Evolutionary conservation across 2,888 invertebrate genomes (phyloP), one percentile per base, ranked within the genome.

Genomic region (Eucriotettix oculatus): DNA sequence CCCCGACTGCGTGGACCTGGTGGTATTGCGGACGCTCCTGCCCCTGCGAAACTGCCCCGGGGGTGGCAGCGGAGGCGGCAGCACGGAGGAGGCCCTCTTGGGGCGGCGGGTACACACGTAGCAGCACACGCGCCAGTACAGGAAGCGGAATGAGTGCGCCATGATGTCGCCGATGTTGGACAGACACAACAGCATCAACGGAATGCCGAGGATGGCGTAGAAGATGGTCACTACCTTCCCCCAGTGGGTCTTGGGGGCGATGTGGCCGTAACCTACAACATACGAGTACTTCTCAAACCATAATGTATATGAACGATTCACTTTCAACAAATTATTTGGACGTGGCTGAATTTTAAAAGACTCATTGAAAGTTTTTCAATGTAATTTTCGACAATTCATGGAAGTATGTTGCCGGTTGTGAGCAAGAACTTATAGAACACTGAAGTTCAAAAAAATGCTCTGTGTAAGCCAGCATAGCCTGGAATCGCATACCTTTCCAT

Each of bases 191-290:
- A 96, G 80, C 93, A 96, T 95, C 66, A 96, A 77, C 0, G 96
- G 96, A 67, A 96, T 96, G 56, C 91, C 96, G 65, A 95, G 79
- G 71, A 96, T 94, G 40, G 95, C 95, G 75, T 96, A 96, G 72
- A 96, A 87, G 69, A 96, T 95, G 14, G 96, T 96, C 65, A 92
- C 88, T 65, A 95, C 88, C 75, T 95, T 95, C 53, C 96, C 96
- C 71, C 87, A 87, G 68, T 87, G 84, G 0, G 96, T 96, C 76
- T 92, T 93, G 1, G 95, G 95, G 0, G 94, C 88, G 63, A 95
- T 93, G 73, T 96, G 93, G 10, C 95, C 96, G 73, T 95, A 96
- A 48, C 95, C 94, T 94, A 73, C 41, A 73, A 72, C 61, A 60
- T 62, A 54, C 62, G 58, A 57, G 29, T 29, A 29, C 29, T n/a